phyloP scores from a whole-genome alignment of 2,888 invertebrate genomes.

The Ormyrus labotus region DNA sequence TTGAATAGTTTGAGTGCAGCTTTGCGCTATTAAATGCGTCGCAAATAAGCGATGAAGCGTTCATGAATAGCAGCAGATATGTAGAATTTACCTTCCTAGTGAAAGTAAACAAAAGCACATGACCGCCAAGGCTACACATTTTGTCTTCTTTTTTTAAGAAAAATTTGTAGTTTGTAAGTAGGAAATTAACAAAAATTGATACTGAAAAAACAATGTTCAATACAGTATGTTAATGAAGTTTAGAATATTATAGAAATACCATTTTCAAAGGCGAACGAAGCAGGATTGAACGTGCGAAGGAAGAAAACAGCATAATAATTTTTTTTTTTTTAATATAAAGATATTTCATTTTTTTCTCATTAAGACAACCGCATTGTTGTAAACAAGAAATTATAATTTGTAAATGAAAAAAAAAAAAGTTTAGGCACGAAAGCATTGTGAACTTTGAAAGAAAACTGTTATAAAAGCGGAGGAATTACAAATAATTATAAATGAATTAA shows the following conservation, averaged over 20 bases:
- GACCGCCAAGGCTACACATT: constrained; percentile 32
- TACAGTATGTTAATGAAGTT: constrained; percentile 1
- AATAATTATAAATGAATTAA: constrained; percentile 53
- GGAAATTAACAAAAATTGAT: constrained; percentile 12
- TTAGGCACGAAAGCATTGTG: constrained; percentile 47
- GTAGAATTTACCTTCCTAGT: constrained; percentile 32
- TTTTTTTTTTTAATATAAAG: constrained; percentile 12
- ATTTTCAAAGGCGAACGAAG: background rate
- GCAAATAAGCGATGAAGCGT: constrained; percentile 22
- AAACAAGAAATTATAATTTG: constrained; percentile 29
- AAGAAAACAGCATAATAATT: constrained; percentile 25
- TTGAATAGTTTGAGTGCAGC: constrained; percentile 28
- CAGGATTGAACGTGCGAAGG: constrained; percentile 48
- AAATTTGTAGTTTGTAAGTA: constrained; percentile 29
- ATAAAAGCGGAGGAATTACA: constrained; percentile 42
- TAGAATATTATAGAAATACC: constrained; percentile 9
- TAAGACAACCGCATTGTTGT: constrained; percentile 16
- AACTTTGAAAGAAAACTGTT: constrained; percentile 50
- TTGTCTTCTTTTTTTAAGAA: constrained; percentile 22
- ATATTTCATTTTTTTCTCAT: constrained; percentile 24
- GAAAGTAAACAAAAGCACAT: constrained; percentile 48
- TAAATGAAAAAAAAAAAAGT: constrained; percentile 23
- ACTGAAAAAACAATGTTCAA: constrained; percentile 5
- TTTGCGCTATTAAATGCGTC: constrained; percentile 40
- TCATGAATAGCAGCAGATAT: constrained; percentile 17